These are phyloP conservation scores for Etia nguti DNA, from an alignment of 2,113 vertebrate species.

Conservation along the genomic window DNA sequence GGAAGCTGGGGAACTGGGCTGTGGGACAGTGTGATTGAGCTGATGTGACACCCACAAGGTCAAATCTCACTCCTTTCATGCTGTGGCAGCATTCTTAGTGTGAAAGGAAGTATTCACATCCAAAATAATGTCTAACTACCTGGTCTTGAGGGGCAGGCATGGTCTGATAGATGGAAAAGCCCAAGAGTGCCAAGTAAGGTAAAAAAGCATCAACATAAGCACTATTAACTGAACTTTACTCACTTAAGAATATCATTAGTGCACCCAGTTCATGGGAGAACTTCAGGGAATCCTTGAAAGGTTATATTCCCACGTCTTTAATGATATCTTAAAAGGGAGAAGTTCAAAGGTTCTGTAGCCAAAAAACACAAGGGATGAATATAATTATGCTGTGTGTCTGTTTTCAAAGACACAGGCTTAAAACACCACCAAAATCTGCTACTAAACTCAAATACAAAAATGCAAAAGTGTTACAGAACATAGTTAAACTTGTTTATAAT, in stretches of 20 bases:
- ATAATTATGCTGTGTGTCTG: background rate
- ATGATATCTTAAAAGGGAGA: background rate
- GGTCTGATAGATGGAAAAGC: background rate
- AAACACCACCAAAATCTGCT: background rate
- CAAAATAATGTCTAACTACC: conserved; percentile 13
- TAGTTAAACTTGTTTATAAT: background rate
- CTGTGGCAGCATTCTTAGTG: background rate
- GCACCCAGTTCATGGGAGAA: background rate
- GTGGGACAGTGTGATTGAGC: conserved; percentile 34
- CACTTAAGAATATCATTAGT: background rate
- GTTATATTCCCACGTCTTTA: background rate
- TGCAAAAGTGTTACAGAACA: background rate
- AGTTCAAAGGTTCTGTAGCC: conserved; percentile 2
- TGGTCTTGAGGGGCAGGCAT: background rate
- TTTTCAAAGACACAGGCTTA: background rate
- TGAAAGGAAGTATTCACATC: conserved; percentile 19
- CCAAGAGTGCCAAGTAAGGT: background rate
- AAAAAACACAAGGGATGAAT: background rate
- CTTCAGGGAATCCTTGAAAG: background rate
- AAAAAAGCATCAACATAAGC: background rate
- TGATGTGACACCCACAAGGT: conserved; percentile 38
- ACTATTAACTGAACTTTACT: background rate
- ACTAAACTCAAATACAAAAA: background rate
- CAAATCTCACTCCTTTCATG: conserved; percentile 8
- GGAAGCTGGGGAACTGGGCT: background rate